Conservation (phyloP, 2,888 invertebrate species). For the Galeopsomyia nigrocyanea region DNA sequence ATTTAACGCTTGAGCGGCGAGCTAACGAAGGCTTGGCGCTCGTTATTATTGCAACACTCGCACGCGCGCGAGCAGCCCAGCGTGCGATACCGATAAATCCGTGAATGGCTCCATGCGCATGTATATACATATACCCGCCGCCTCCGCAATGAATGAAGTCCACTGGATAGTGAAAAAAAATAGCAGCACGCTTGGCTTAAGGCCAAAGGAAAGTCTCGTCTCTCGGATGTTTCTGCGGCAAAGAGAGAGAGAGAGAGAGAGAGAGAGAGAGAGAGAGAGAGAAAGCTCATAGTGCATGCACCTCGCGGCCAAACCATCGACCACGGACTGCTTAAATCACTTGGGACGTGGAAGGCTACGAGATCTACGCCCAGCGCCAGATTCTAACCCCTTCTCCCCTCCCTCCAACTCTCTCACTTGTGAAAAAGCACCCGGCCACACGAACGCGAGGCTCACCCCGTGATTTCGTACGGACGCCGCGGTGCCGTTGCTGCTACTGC, state of each 20-base stretch:
- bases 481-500: neutral
- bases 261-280: conserved; percentile 22
- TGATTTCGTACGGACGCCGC: too few species aligned
- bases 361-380: conserved; percentile 12
- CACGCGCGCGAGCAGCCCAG: neutral
- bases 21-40: conserved; percentile 25
- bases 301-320: conserved; percentile 51
- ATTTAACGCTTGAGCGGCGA: conserved; percentile 18
- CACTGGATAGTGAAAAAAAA: conserved; percentile 5
- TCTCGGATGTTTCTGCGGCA: conserved; percentile 24
- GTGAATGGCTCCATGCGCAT: conserved; percentile 52
- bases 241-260: conserved; percentile 18
- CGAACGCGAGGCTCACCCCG: conserved; percentile 30
- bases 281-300: conserved; percentile 55
- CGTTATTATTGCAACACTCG: conserved; percentile 22
- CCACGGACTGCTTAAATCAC: conserved; percentile 62
- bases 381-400: conserved; percentile 29
- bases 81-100: conserved; percentile 59
- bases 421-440: conserved; percentile 48
- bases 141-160: conserved; percentile 12
- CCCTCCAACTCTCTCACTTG: conserved; percentile 9
- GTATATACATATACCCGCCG: conserved; percentile 54
- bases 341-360: conserved; percentile 48
- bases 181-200: conserved; percentile 24
- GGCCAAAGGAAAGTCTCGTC: conserved; percentile 14